phyloP scores from a whole-genome alignment of 2,888 invertebrate genomes.

The Corythucha ciliata region DNA sequence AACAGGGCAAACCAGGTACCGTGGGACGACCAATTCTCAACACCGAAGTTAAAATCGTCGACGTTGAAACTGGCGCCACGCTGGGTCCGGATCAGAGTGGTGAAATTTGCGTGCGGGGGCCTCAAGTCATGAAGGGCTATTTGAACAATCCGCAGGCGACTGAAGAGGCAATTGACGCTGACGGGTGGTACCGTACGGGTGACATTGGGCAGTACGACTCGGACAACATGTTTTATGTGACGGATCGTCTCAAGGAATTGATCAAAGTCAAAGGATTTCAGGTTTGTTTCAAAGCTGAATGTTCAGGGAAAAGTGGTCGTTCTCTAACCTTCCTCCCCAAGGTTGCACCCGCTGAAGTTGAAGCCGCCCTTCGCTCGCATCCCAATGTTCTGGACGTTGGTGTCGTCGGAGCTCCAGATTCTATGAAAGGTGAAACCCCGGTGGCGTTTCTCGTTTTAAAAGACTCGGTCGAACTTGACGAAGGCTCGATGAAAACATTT shows the following conservation, averaged over 20 bases:
- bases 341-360: conserved; percentile 81
- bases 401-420: conserved; percentile 64
- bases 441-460: conserved; percentile 62
- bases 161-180: conserved; percentile 55
- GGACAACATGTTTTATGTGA: conserved; percentile 44
- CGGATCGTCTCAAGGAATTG: conserved; percentile 46
- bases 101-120: conserved; percentile 62
- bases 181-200: conserved; percentile 75
- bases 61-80: conserved; percentile 45
- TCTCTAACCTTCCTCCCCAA: no score
- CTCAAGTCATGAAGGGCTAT: conserved; percentile 76
- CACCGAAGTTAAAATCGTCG: conserved; percentile 57
- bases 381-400: conserved; percentile 64
- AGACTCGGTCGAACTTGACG: conserved; percentile 37
- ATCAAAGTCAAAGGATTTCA: conserved; percentile 49
- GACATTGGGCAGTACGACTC: conserved; percentile 68
- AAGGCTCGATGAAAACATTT: conserved; percentile 44
- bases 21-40: conserved; percentile 53
- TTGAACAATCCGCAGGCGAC: conserved; percentile 67
- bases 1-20: conserved; percentile 43
- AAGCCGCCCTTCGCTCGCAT: conserved; percentile 65
- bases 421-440: conserved; percentile 62
- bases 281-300: no score
- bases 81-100: conserved; percentile 56
- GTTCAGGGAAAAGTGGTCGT: no score